Evolutionary conservation across 2,888 invertebrate species (phyloP), one percentile per base, ranked within the genome.

Genomic region (Stenolophus ochropezus): DNA sequence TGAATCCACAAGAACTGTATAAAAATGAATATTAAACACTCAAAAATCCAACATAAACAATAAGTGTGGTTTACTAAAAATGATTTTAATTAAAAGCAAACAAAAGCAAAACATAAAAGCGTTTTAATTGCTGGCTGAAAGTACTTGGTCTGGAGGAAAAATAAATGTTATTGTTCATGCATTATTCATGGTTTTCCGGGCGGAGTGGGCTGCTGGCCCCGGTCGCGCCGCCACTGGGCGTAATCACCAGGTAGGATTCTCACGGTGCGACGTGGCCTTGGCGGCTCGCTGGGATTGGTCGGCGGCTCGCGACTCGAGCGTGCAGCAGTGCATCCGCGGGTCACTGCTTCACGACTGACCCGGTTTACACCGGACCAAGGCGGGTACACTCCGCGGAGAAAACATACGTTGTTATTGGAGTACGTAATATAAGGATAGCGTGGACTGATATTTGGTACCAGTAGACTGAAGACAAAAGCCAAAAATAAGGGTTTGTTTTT

Each of bases 281-380:
- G 49, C 5, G 21, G 27, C 23, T n/a, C 20, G 33, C 16, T 20
- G 51, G 76, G 75, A 82, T 82, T 82, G 82, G 82, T 65, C 51
- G 4, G 16, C 27, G 82, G 82, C 82, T 82, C 82, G 82, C 82
- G 82, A 82, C 82, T 51, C 79, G 79, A 42, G 65, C 23, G 25
- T 21, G 8, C 71, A 8, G 47, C 11, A 14, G 23, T 73, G 73
- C 73, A 51, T 51, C 73, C 6, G 25, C 47, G 49, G 73, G 73
- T 73, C 73, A 69, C 49, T 47, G 73, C 23, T 49, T 51, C 49
- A 49, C 47, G 20, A 47, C 49, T 73, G 73, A 73, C 73, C 73
- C 49, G 73, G 73, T 73, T 73, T 73, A 73, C 27, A 73, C 73
- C 47, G 65, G 27, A 33, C 65, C n/a, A n/a, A n/a, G 16, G 14